Base-by-base conservation (phyloP, 1,140 invertebrate species). In the Drosophila auraria region DNA sequence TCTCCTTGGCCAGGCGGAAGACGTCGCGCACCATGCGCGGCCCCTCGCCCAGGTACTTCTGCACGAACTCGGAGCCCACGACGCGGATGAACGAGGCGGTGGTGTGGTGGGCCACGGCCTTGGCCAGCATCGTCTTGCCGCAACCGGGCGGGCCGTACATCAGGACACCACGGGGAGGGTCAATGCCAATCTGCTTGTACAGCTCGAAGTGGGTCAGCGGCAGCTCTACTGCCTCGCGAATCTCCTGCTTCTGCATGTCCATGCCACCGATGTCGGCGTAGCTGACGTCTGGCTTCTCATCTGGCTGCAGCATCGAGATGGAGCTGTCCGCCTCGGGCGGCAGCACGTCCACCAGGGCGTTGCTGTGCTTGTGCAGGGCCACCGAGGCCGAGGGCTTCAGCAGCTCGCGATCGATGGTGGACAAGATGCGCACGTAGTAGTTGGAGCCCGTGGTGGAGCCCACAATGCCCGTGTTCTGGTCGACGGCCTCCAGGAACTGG, bases 191-290 rank as follows among this genome's bases (percentile, higher is more conserved):
- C 94, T 99, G 99, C 93, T 99, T 98, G 93, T 99, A 99, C n/a
- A 99, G 94, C 93, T 99, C 99, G 92, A 99, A 99, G 93, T 99
- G 99, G 51, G 99, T 99, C 1, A 99, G 94, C 5, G 99, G 99
- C 63, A 99, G 93, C 93, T 99, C 99, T 0, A 99, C 99, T 53
- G 99, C 99, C 94, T 99, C 99, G 57, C 99, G 94, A 70, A 99
- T 99, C 94, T 99, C 99, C 93, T 99, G 99, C 86, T 99, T 99
- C 93, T 99, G 99, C 95, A 99, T 99, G 92, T 99, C 99, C 96
- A 99, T 98, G 47, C 99, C 99, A 93, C 99, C 99, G 93, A 99
- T 99, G 91, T 99, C 99, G 25, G 97, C 96, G 93, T 99, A 99
- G 53, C 96, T 95, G 15, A 99, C 98, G 94, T 99, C 98, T 4